Percentiles rank a stretch among this genome's conserved stretches.
phyloP scores from a whole-genome alignment of 1,140 invertebrate genomes.

The roundworm (Caenorhabditis elegans) region WBcel235 BX284606.5:3399501-3400000 shows the following conservation, averaged over 20 bases:
- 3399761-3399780: slow-evolving; percentile 31
- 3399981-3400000: background rate
- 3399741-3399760: slow-evolving; percentile 17
- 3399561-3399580: background rate
- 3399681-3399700: slow-evolving; percentile 43
- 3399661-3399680: slow-evolving; percentile 87
- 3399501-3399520: slow-evolving; percentile 77
- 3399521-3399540: no score
- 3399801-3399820: slow-evolving; percentile 8
- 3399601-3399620: background rate
- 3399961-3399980: background rate
- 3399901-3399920: no score
- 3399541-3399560: background rate
- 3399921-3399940: slow-evolving; percentile 7
- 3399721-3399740: background rate
- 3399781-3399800: background rate
- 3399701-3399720: background rate
- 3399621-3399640: slow-evolving; percentile 8
- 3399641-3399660: slow-evolving; percentile 87
- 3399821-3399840: background rate
- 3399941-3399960: background rate
- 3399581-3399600: slow-evolving; percentile 12
- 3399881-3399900: no score
- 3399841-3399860: background rate
- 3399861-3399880: no score